Percentiles rank a stretch among this genome's conserved stretches.
phyloP scores from a whole-genome alignment of 1,140 invertebrate genomes.

The Macrostomum lignano region DNA sequence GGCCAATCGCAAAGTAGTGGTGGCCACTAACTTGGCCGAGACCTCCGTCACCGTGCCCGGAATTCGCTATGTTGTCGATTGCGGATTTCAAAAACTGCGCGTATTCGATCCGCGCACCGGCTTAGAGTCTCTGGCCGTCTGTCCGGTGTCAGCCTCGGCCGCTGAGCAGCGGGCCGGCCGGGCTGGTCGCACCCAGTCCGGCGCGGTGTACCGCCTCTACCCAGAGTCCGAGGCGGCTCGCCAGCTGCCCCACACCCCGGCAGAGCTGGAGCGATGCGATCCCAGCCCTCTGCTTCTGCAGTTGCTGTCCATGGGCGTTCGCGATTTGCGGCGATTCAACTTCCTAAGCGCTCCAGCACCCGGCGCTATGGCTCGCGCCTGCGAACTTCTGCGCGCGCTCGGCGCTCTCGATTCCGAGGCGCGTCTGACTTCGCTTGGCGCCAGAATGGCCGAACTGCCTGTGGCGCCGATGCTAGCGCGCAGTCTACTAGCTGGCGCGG shows the following conservation, averaged over 20 bases:
- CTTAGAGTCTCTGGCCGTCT: conserved; percentile 51
- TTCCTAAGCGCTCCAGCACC: too few species aligned
- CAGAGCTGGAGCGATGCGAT: conserved; percentile 78
- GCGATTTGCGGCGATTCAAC: too few species aligned
- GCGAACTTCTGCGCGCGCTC: too few species aligned
- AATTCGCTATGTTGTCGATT: conserved; percentile 1
- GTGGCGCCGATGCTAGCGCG: too few species aligned
- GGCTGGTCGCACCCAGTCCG: conserved; percentile 50
- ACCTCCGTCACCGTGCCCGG: neutral
- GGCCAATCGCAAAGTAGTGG: conserved; percentile 24
- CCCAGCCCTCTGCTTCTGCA: conserved; percentile 42
- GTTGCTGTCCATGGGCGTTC: conserved; percentile 29
- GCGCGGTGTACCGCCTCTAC: conserved; percentile 43
- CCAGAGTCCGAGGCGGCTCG: conserved; percentile 10
- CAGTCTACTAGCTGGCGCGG: too few species aligned
- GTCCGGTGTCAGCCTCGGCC: conserved; percentile 57
- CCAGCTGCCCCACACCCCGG: conserved; percentile 60
- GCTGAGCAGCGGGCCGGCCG: conserved; percentile 65
- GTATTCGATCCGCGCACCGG: conserved; percentile 55
- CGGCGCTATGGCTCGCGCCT: too few species aligned
- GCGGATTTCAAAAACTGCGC: conserved; percentile 29
- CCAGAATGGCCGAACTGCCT: too few species aligned
- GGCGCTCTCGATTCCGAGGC: too few species aligned
- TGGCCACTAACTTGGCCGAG: conserved; percentile 1
- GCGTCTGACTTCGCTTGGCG: too few species aligned